Evolutionary conservation across 2,888 invertebrate species (phyloP).

Genomic region (Xylocampa areola): DNA sequence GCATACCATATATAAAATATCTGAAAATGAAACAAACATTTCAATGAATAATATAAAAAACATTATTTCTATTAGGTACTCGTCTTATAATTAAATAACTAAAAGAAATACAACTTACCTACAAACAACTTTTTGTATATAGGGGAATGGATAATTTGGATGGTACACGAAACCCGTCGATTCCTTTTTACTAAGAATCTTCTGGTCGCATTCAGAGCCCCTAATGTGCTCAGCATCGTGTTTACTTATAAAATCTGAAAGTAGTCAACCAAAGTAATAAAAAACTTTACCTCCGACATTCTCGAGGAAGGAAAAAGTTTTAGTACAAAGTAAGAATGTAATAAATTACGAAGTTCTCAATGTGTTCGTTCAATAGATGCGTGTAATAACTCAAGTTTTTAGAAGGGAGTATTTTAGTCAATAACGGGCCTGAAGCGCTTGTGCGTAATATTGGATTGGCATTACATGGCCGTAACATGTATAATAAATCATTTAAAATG

Average conservation of each 20-base stretch:
- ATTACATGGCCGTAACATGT: no score
- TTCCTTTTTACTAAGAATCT: conserved; percentile 97
- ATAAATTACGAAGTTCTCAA: conserved; percentile 46
- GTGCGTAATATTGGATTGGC: no score
- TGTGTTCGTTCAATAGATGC: conserved; percentile 13
- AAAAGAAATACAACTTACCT: conserved; percentile 86
- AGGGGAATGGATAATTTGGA: conserved; percentile 98
- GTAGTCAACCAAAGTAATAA: conserved; percentile 29
- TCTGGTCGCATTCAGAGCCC: conserved; percentile 99
- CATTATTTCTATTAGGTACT: no score
- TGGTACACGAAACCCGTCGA: conserved; percentile 98
- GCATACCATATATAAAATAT: conserved; percentile 99
- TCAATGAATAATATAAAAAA: no score
- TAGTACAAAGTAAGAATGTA: conserved; percentile 15
- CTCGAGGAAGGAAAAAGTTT: conserved; percentile 17
- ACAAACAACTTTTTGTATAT: conserved; percentile 98
- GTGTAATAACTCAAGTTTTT: conserved; percentile 8
- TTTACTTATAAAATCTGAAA: conserved; percentile 96
- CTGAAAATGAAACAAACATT: conserved; percentile 72
- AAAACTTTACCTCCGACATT: conserved; percentile 33
- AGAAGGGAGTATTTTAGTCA: conserved; percentile 23
- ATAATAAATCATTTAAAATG: no score
- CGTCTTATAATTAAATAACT: no score
- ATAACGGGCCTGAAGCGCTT: not conserved
- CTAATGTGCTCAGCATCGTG: conserved; percentile 98